Evolutionary conservation across 2,113 vertebrate genomes (phyloP), one percentile per base, ranked within the genome.

Genomic region (Euleptes europaea): DNA sequence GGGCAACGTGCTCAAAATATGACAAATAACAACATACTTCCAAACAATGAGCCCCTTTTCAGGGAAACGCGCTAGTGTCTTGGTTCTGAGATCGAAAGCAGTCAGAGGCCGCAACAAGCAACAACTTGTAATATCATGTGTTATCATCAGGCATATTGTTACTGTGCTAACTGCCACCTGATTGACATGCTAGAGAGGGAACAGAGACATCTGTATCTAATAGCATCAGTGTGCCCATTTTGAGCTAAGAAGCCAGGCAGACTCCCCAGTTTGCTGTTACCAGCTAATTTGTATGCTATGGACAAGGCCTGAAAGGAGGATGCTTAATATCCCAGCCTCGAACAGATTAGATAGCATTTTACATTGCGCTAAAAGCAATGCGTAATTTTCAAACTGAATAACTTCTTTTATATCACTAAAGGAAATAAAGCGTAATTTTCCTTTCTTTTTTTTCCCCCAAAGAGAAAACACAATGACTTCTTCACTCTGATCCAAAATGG

Each of bases 351-450:
- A 73, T 49, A 49, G 28, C 40, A 21, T 80, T 73, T 60, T 40
- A 31, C 40, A 65, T 44, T 10, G 51, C 31, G 23, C n/a, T 73
- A 72, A 85, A 73, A 73, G 77, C 84, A 79, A 73, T 38, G 42
- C 73, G 69, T 80, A 85, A 85, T 85, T 73, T 85, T 80, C n/a
- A 73, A 28, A 80, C 69, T 9, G 19, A 17, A 70, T 70, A 70
- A 70, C 69, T 70, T 70, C 35, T 69, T 40, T 70, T 35, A 70
- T 38, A 38, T 70, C 33, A 35, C 77, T 65, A 65, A 65, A 80
- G 72, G 40, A 80, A 80, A 80, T 79, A 80, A 85, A 38, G 31
- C 67, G 73, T 65, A 51, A 49, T 78, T 70, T 78, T 33, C 66
- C 31, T 76, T n/a, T n/a, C 38, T 10, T 11, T 19, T 42, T n/a